Evolutionary conservation across 2,113 vertebrate genomes (phyloP).

Genomic region (Cyanocitta stelleri): DNA sequence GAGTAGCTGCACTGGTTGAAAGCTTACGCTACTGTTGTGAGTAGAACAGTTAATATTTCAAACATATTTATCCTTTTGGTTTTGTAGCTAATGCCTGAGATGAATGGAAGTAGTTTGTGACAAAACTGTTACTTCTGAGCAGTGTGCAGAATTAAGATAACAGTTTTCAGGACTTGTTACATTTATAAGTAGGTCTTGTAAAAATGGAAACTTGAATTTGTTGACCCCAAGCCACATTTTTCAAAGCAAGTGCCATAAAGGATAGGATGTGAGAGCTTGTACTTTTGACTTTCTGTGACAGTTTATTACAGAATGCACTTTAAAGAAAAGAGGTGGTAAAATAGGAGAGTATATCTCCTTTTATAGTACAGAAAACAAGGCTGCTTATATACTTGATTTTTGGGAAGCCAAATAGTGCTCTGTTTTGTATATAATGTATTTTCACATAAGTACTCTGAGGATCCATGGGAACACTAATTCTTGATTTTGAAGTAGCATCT

Average conservation of each 20-base stretch:
- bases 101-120: background rate
- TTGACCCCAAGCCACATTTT: background rate
- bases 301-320: background rate
- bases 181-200: background rate
- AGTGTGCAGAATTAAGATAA: background rate
- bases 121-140: background rate
- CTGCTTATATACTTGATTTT: background rate
- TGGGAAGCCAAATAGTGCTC: background rate
- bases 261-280: fast-evolving
- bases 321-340: background rate
- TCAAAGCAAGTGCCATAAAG: background rate
- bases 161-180: background rate
- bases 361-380: background rate
- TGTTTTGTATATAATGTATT: background rate
- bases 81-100: background rate
- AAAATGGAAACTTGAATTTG: background rate
- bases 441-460: background rate
- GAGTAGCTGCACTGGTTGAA: background rate
- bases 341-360: background rate
- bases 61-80: background rate
- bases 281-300: background rate
- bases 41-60: background rate
- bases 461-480: background rate
- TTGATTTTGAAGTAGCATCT: background rate
- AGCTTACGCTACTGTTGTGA: background rate